Conservation (phyloP, 2,113 vertebrate species). For the Callionymus lyra region DNA sequence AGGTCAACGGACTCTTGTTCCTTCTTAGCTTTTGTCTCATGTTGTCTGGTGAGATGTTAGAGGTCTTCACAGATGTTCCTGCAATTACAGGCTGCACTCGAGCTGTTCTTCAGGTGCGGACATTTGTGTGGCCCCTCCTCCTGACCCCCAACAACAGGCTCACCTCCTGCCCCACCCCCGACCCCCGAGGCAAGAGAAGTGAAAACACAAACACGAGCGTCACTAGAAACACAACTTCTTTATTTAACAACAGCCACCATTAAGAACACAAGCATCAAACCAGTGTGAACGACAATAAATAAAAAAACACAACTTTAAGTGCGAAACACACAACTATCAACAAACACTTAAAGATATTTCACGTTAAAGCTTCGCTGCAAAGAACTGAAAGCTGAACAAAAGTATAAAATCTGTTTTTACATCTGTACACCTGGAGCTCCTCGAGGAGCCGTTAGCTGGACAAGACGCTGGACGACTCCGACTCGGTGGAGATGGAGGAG, state of each 20-base stretch:
- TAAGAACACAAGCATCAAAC: slow-evolving; percentile 32
- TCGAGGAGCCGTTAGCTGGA: slow-evolving; percentile 76
- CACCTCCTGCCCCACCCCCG: slow-evolving; percentile 14
- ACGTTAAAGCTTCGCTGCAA: slow-evolving; percentile 19
- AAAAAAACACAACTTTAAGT: slow-evolving; percentile 57
- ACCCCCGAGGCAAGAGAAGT: slow-evolving; percentile 6
- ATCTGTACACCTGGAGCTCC: slow-evolving; percentile 66
- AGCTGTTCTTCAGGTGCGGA: slow-evolving; percentile 56
- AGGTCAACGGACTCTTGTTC: too few species aligned
- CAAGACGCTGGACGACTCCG: slow-evolving; percentile 93
- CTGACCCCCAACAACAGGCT: slow-evolving; percentile 26
- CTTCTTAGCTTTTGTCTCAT: slow-evolving; percentile 37
- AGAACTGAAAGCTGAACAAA: slow-evolving; percentile 1
- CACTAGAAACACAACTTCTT: slow-evolving; percentile 26
- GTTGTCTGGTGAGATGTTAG: slow-evolving; percentile 54
- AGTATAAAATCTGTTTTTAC: slow-evolving; percentile 42
- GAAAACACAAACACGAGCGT: slow-evolving; percentile 22
- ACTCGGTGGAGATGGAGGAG: slow-evolving; percentile 94
- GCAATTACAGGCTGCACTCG: slow-evolving; percentile 53
- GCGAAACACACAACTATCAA: slow-evolving; percentile 42
- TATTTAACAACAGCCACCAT: slow-evolving; percentile 16
- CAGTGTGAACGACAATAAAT: slow-evolving; percentile 71
- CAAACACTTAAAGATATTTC: slow-evolving; percentile 44
- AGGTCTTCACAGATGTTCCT: slow-evolving; percentile 69
- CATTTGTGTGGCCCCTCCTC: slow-evolving; percentile 47